Evolutionary conservation across 2,888 invertebrate genomes (phyloP).

Genomic region (Troglohyphantes excavatus): DNA sequence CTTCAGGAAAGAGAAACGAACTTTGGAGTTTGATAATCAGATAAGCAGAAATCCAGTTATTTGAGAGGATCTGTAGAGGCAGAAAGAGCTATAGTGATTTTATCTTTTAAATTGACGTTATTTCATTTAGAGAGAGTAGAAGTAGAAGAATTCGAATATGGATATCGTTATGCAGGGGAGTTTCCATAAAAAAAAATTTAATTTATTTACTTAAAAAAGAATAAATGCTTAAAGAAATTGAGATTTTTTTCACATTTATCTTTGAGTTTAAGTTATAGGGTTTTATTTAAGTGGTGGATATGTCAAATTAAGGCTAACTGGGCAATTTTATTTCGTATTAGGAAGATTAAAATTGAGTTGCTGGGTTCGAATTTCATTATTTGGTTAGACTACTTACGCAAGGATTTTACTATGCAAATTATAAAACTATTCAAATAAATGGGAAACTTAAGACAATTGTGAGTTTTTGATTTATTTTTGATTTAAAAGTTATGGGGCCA

Average conservation of each 20-base stretch:
- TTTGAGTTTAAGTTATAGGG: too few relatives aligned
- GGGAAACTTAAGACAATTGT: too few relatives aligned
- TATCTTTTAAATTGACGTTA: constrained; percentile 2
- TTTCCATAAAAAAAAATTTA: not conserved
- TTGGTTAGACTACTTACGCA: too few relatives aligned
- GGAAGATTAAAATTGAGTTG: too few relatives aligned
- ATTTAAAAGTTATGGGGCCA: too few relatives aligned
- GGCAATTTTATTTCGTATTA: too few relatives aligned
- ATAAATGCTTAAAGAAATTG: not conserved
- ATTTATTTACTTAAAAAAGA: not conserved
- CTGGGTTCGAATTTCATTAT: too few relatives aligned
- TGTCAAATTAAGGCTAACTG: too few relatives aligned
- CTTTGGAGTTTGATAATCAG: not conserved
- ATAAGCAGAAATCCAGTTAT: not conserved
- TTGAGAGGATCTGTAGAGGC: not conserved
- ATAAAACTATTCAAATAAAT: too few relatives aligned
- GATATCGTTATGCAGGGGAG: not conserved
- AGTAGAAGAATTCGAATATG: not conserved
- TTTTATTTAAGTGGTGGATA: too few relatives aligned
- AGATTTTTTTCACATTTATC: not conserved
- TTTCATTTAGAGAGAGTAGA: not conserved
- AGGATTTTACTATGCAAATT: too few relatives aligned
- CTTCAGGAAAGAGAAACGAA: not conserved
- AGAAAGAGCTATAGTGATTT: not conserved
- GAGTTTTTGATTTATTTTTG: too few relatives aligned